Conservation (phyloP, 2,113 vertebrate genomes). For the Sander lucioperca region DNA sequence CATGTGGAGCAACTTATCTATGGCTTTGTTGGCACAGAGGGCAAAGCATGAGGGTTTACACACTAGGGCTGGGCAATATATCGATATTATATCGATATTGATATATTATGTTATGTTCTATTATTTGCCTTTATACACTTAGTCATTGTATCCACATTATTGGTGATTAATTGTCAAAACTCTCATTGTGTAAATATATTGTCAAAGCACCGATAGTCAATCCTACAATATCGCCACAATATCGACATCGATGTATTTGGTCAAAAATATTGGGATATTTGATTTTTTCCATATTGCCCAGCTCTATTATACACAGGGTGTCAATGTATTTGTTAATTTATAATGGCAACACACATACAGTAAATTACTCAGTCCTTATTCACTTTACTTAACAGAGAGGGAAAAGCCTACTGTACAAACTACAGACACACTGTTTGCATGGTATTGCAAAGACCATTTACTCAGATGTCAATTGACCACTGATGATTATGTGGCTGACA, state of each 20-base stretch:
- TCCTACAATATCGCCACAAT: too few species aligned
- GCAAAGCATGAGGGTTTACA: constrained; percentile 33
- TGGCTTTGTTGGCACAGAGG: constrained; percentile 37
- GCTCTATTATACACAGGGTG: constrained; percentile 31
- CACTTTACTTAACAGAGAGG: not conserved
- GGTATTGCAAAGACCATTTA: constrained; percentile 15
- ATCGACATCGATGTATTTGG: too few species aligned
- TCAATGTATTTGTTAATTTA: constrained; percentile 47
- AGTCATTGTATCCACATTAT: too few species aligned
- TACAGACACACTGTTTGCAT: not conserved
- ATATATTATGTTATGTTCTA: too few species aligned
- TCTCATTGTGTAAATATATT: too few species aligned
- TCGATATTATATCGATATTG: too few species aligned
- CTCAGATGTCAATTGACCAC: constrained; percentile 37
- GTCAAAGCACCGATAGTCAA: too few species aligned
- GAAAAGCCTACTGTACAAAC: not conserved
- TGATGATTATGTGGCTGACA: constrained; percentile 18
- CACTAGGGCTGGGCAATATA: not conserved
- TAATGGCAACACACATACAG: constrained; percentile 26
- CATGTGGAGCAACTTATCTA: not conserved
- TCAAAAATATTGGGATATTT: too few species aligned
- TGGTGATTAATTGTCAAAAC: too few species aligned
- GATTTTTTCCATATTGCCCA: too few species aligned
- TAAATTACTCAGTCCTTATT: constrained; percentile 24
- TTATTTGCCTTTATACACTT: too few species aligned